A percentile compares a stretch with the other conserved stretches of the same genome.
Conservation (phyloP, 2,797 vertebrate species). For the Crenichthys baileyi region DNA sequence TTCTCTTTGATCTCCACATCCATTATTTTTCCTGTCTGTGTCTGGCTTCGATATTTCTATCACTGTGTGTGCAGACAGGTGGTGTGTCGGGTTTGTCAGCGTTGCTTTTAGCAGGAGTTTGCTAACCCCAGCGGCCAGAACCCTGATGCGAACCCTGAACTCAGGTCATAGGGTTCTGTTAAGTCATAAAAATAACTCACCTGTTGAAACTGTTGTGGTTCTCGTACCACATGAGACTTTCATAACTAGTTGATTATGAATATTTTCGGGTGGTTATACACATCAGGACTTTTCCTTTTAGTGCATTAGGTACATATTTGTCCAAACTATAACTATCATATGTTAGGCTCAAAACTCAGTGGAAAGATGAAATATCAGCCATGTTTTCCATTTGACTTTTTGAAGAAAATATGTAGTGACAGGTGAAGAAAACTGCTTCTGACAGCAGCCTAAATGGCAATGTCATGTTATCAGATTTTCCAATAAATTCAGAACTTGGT, state of each 20-base stretch:
- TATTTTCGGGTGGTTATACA: neutral
- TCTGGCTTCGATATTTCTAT: neutral
- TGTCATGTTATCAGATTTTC: neutral
- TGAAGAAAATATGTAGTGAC: conserved; percentile 12
- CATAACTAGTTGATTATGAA: neutral
- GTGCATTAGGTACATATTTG: neutral
- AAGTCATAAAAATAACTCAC: conserved; percentile 1
- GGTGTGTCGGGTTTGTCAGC: conserved; percentile 5
- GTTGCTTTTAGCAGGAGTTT: neutral
- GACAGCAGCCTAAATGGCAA: neutral
- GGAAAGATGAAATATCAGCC: neutral
- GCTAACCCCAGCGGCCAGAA: conserved; percentile 19
- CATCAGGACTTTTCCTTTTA: neutral
- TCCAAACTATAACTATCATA: neutral
- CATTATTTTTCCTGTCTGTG: neutral
- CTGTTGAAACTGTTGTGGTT: neutral
- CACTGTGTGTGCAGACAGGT: conserved; percentile 1
- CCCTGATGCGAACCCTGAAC: conserved; percentile 26
- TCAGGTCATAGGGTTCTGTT: conserved; percentile 8
- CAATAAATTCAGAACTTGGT: neutral
- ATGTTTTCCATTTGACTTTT: neutral
- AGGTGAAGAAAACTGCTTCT: conserved; percentile 13
- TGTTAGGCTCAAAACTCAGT: neutral
- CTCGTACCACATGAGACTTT: neutral
- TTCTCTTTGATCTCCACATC: conserved; percentile 18